A percentile compares a stretch with the other conserved stretches of the same genome.
Conservation (phyloP, 2,113 vertebrate species). For the Struthidea cinerea region DNA sequence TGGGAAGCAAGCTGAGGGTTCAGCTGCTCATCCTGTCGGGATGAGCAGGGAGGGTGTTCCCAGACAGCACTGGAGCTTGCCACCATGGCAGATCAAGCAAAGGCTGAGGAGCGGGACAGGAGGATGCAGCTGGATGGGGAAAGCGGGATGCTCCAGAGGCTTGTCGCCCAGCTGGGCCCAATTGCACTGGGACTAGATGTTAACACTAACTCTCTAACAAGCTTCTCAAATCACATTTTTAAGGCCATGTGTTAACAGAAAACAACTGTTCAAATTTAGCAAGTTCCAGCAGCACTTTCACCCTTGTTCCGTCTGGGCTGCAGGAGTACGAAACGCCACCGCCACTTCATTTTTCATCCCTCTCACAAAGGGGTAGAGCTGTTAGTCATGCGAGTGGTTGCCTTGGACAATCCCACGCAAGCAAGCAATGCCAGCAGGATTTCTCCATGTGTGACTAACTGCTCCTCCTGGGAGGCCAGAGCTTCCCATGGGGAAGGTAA, state of each 20-base stretch:
- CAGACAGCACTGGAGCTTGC: background rate
- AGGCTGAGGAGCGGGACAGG: background rate
- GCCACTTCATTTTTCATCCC: background rate
- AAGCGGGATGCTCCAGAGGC: fast-evolving
- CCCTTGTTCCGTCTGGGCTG: background rate
- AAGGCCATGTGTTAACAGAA: constrained; percentile 33
- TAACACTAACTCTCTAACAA: constrained; percentile 12
- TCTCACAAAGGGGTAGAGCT: background rate
- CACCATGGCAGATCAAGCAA: background rate
- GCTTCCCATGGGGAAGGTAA: background rate
- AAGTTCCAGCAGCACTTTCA: constrained; percentile 23
- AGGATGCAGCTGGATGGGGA: background rate
- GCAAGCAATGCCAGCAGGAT: background rate
- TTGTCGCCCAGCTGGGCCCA: background rate
- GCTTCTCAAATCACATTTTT: constrained; percentile 18
- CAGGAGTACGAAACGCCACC: background rate
- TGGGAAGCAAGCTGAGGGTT: background rate
- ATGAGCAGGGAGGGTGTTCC: background rate
- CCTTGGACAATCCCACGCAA: background rate
- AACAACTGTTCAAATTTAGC: constrained; percentile 46
- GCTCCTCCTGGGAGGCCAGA: background rate
- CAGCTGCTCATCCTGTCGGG: background rate
- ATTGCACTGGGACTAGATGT: background rate
- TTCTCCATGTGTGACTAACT: background rate
- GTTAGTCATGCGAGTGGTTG: background rate